Base-by-base conservation (phyloP, 2,797 vertebrate species). In the Selene dorsalis region DNA sequence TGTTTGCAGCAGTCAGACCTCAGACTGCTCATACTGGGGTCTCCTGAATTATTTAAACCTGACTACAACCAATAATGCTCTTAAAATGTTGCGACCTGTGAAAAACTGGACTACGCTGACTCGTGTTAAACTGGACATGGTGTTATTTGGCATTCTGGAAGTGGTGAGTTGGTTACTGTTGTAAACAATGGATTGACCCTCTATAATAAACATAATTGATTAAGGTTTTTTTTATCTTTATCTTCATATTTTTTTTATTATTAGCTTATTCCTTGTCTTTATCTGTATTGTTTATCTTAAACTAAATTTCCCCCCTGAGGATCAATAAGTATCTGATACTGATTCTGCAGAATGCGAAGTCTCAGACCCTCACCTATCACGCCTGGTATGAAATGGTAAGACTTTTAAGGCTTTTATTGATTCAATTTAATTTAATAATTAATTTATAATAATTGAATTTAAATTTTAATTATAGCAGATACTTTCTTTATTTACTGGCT, bases 261-360 rank as follows among this genome's bases (percentile, higher is more conserved):
- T 35, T 35, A 35, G 5, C 4, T 35, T 35, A 35, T 35, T 35
- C 32, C 6, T 35, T 35, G 7, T 35, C 32, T 35, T 1, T 8
- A 35, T 9, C 6, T 35, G 30, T 35, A 9, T 32, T 32, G 30
- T 32, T 32, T 35, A 35, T 9, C 32, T 35, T 6, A 8, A 9
- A 35, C 32, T 35, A 8, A 35, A 35, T 8, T 35, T 35, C 32
- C 7, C 32, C 32, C 32, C 9, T 6, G n/a, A n/a, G 32, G 32
- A 35, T 35, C 32, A 35, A 35, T 35, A 35, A 7, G 32, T 35
- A 35, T 35, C 32, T 35, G 32, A 35, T 35, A 35, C 24, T 35
- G 32, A 8, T 35, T 82, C 48, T 76, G 18, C 77, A 95, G 94
- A 75, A 94, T 48, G 91, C 87, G 58, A 93, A 93, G 80, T 50